phyloP scores from a whole-genome alignment of 2,797 vertebrate genomes.

The Gymnothorax javanicus region DNA sequence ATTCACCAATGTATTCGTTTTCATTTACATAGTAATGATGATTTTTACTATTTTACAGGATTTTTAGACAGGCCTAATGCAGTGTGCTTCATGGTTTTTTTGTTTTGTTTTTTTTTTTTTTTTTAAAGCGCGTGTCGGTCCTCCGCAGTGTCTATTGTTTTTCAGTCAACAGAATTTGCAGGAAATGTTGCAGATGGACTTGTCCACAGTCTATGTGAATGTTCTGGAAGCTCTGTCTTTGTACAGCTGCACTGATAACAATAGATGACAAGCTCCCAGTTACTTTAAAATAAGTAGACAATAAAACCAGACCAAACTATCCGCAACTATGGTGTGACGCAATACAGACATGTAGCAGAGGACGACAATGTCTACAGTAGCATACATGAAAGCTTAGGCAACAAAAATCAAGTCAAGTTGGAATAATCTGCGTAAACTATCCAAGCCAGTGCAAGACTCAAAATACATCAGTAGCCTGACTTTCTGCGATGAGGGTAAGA shows the following conservation, averaged over 20 bases:
- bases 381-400: constrained; percentile 24
- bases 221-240: constrained; percentile 57
- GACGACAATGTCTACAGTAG: constrained; percentile 49
- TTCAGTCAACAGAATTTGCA: constrained; percentile 48
- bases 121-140: constrained; percentile 68
- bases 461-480: not conserved
- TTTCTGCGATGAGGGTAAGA: not conserved
- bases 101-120: constrained; percentile 72
- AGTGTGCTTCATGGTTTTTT: constrained; percentile 58
- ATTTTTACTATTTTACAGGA: not conserved
- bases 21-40: too few relatives aligned
- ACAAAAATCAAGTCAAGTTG: not conserved
- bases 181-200: constrained; percentile 57
- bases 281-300: constrained; percentile 34
- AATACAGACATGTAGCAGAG: constrained; percentile 26
- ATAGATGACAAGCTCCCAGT: constrained; percentile 44
- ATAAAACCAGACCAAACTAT: constrained; percentile 42
- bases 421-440: not conserved
- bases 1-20: not conserved
- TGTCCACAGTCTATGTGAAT: constrained; percentile 51
- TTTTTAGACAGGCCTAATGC: constrained; percentile 51
- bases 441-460: not conserved
- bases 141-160: constrained; percentile 69
- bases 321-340: constrained; percentile 32
- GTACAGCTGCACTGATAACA: constrained; percentile 58